Conservation (phyloP, 2,797 vertebrate genomes). For the Darevskia nairensis region DNA sequence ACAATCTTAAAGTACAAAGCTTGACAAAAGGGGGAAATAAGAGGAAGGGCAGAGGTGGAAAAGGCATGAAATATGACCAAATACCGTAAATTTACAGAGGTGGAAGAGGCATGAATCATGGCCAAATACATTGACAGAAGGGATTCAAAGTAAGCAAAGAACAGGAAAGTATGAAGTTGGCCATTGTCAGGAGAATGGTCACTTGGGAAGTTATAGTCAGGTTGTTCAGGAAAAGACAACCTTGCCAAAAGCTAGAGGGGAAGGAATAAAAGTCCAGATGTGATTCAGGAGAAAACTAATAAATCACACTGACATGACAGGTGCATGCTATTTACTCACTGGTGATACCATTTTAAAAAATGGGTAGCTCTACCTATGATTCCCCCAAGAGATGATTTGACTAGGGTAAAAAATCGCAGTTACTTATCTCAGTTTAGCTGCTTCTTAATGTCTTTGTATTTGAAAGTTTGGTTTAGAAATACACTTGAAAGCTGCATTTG, state of each 20-base stretch:
- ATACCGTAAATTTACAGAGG: neutral
- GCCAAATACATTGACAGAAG: neutral
- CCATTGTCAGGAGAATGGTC: neutral
- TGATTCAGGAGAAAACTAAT: neutral
- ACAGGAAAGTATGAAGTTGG: neutral
- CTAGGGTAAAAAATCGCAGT: neutral
- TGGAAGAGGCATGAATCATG: neutral
- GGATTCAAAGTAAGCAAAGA: neutral
- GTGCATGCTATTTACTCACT: neutral
- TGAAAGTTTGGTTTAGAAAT: neutral
- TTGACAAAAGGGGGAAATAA: neutral
- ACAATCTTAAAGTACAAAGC: neutral
- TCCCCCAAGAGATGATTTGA: neutral
- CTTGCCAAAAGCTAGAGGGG: neutral
- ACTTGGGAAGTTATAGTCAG: constrained; percentile 6
- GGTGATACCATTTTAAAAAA: neutral
- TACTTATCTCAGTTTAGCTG: neutral
- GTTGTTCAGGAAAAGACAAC: neutral
- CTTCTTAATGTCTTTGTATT: neutral
- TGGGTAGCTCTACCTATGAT: rapidly evolving
- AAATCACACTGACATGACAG: too few relatives aligned
- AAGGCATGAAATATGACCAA: neutral
- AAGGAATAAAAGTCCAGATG: neutral
- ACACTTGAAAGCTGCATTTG: too few relatives aligned
- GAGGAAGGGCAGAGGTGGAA: neutral